A percentile compares a stretch with the other conserved stretches of the same genome.
Evolutionary conservation across 2,888 invertebrate species (phyloP).

Genomic region (Netelia fuscicornis): DNA sequence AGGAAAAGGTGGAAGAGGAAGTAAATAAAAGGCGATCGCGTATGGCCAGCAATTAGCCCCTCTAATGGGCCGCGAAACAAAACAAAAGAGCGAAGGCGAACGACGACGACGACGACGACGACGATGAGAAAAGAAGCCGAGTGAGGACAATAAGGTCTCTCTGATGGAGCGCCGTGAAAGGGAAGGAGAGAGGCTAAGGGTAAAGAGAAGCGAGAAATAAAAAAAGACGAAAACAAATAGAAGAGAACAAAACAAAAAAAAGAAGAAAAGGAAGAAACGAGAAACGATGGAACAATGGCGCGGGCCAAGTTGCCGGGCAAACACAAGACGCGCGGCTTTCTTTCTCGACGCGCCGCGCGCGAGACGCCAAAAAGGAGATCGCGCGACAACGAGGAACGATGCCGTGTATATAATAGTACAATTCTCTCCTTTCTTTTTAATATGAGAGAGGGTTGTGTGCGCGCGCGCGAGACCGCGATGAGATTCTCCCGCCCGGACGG

Average conservation of each 20-base stretch:
- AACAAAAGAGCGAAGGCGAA: slow-evolving; percentile 78
- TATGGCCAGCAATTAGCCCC: slow-evolving; percentile 83
- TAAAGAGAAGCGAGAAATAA: slow-evolving; percentile 51
- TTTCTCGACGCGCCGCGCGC: slow-evolving; percentile 66
- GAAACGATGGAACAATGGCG: slow-evolving; percentile 80
- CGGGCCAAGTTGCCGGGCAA: slow-evolving; percentile 76
- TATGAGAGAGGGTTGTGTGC: slow-evolving; percentile 66
- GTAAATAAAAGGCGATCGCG: slow-evolving; percentile 83
- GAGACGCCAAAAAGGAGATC: slow-evolving; percentile 63
- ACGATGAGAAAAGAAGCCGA: slow-evolving; percentile 67
- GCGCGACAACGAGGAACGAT: slow-evolving; percentile 40
- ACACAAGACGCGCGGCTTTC: slow-evolving; percentile 67
- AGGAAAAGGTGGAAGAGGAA: slow-evolving; percentile 76
- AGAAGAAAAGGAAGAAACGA: slow-evolving; percentile 62
- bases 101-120: slow-evolving; percentile 67
- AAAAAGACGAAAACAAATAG: slow-evolving; percentile 38
- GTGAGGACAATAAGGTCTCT: slow-evolving; percentile 81
- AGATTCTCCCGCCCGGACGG: slow-evolving; percentile 52
- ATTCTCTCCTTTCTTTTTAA: slow-evolving; percentile 49
- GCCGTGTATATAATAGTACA: slow-evolving; percentile 1
- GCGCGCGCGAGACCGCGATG: slow-evolving; percentile 37
- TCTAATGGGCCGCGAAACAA: slow-evolving; percentile 83
- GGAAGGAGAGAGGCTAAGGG: slow-evolving; percentile 56
- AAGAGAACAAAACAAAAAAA: slow-evolving; percentile 43
- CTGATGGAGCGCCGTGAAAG: slow-evolving; percentile 69